phyloP scores from a whole-genome alignment of 2,113 vertebrate species.

The Eulemur macaco region DNA sequence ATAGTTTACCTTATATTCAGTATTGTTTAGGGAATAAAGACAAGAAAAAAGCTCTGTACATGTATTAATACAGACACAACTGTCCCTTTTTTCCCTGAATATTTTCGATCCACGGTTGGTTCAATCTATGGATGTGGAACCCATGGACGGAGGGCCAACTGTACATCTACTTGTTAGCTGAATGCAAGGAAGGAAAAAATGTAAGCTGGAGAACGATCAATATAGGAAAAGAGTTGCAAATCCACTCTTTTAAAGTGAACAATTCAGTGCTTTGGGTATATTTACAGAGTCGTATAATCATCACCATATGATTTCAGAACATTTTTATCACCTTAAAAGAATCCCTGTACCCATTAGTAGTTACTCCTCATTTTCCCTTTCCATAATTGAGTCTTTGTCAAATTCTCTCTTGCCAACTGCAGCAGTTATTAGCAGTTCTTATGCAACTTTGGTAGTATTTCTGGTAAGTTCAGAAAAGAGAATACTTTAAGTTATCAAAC shows the following conservation, averaged over 20 bases:
- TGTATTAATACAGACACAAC: neutral
- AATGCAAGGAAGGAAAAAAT: neutral
- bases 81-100: neutral
- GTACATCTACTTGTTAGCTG: neutral
- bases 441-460: neutral
- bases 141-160: neutral
- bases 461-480: conserved; percentile 14
- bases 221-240: neutral
- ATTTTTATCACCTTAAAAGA: neutral
- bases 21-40: neutral
- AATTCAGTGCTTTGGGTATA: neutral
- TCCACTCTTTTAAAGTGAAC: neutral
- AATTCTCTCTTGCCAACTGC: neutral
- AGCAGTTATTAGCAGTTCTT: neutral
- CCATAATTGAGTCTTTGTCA: neutral
- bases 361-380: neutral
- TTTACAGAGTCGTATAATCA: neutral
- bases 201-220: neutral
- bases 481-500: conserved; percentile 23
- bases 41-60: neutral
- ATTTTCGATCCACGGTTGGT: neutral
- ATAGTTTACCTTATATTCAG: neutral
- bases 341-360: neutral
- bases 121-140: neutral
- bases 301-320: conserved; percentile 5